Evolutionary conservation across 2,888 invertebrate genomes (phyloP), one percentile per base, ranked within the genome.

Genomic region (Stictocephala bisonia): DNA sequence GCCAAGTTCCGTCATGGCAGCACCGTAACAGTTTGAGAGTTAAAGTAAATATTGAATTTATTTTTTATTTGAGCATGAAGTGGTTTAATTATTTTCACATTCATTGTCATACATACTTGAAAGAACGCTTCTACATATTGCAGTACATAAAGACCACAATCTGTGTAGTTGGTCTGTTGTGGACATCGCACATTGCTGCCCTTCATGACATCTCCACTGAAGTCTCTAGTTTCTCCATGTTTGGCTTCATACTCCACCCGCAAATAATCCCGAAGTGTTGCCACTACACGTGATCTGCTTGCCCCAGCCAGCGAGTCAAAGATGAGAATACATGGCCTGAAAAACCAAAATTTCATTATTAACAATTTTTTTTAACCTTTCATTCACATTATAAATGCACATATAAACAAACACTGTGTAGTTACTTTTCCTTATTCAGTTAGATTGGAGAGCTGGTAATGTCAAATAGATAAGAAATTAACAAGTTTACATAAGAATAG

Each of bases 101-200:
- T n/a, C n/a, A n/a, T n/a, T n/a, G n/a, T n/a, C n/a, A n/a, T 48
- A 80, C 81, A 82, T 83, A 93, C 94, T 87, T 91, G 89, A 84
- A 97, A 97, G 86, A 99, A 98, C 75, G 93, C 93, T 85, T 99
- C 98, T 3, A 96, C 96, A 86, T 97, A 99, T 83, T 99, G 97
- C 70, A 99, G 86, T 74, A 99, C 87, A 85, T 94, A 99, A 13
- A 99, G 86, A 0, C 99, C 99, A 85, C 99, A 99, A 84, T 99
- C 99, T 44, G 94, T 95, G 82, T 93, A 96, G 86, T 99, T 99
- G 78, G 92, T 94, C 85, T 99, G 99, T 83, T 98, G 97, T n/a
- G 99, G 99, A 77, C 96, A 95, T 86, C 93, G 94, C 0, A 95
- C 95, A 81, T 91, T 91, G 77, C 91, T 90, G 3, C 96, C 97